Conservation (phyloP, 2,113 vertebrate species). For the Platysteira castanea region DNA sequence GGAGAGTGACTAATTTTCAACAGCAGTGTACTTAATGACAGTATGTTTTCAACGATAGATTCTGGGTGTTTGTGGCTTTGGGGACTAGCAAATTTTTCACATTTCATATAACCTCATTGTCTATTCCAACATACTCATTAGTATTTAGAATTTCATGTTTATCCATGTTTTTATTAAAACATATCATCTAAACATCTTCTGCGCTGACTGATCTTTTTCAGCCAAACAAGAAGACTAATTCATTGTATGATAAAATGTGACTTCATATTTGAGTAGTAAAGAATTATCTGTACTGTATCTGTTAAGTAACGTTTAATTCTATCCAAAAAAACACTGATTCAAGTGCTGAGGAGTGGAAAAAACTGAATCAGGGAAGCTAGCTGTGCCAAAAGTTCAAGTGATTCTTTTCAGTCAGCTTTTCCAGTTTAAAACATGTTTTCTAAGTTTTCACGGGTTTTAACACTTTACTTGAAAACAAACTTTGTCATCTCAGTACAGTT, state of each 20-base stretch:
- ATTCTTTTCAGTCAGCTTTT: neutral
- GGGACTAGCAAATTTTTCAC: neutral
- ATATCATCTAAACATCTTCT: neutral
- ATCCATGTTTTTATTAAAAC: neutral
- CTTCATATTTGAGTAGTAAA: neutral
- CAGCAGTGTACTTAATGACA: neutral
- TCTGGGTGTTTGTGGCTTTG: neutral
- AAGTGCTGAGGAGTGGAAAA: neutral
- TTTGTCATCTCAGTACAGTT: neutral
- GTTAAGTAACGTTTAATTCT: neutral
- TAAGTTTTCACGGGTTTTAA: neutral
- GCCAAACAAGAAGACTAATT: neutral
- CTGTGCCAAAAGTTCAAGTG: neutral
- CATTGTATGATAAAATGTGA: neutral
- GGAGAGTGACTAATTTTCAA: neutral
- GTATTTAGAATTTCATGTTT: neutral
- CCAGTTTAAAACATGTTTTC: neutral
- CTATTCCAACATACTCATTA: neutral
- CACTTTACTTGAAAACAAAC: neutral
- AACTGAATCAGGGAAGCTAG: neutral
- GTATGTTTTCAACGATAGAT: neutral
- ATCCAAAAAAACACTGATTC: neutral
- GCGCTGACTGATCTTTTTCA: neutral
- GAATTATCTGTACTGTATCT: neutral
- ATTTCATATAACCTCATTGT: neutral